Conservation (phyloP, 2,797 vertebrate genomes). For the Coendou prehensilis region DNA sequence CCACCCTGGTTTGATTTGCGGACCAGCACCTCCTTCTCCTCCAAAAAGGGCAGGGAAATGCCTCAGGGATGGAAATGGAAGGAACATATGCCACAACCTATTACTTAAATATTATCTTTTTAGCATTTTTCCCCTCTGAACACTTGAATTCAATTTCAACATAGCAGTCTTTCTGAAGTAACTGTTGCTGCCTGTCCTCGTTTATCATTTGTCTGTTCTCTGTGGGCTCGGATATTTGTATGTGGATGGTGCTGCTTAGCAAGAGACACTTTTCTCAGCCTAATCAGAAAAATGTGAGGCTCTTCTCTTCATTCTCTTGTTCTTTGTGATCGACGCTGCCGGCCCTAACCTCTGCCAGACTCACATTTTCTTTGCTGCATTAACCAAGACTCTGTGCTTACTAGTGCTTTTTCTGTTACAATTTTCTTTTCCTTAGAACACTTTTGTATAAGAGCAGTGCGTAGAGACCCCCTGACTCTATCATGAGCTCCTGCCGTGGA, state of each 20-base stretch:
- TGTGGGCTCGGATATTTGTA: background rate
- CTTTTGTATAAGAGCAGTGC: background rate
- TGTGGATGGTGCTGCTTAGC: background rate
- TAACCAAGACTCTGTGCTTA: background rate
- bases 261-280: background rate
- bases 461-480: background rate
- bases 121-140: background rate
- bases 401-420: background rate
- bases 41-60: background rate
- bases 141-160: background rate
- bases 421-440: background rate
- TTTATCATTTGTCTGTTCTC: background rate
- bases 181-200: background rate
- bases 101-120: constrained; percentile 37
- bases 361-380: background rate
- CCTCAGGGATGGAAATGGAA: background rate
- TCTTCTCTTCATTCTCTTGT: background rate
- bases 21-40: background rate
- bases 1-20: background rate
- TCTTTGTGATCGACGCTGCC: background rate
- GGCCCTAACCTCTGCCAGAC: background rate
- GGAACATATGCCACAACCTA: background rate
- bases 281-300: background rate
- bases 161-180: constrained; percentile 32
- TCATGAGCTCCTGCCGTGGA: no score